A percentile compares a stretch with the other conserved stretches of the same genome.
Evolutionary conservation across 2,888 invertebrate species (phyloP).

Genomic region (Pharmacophagus antenor): DNA sequence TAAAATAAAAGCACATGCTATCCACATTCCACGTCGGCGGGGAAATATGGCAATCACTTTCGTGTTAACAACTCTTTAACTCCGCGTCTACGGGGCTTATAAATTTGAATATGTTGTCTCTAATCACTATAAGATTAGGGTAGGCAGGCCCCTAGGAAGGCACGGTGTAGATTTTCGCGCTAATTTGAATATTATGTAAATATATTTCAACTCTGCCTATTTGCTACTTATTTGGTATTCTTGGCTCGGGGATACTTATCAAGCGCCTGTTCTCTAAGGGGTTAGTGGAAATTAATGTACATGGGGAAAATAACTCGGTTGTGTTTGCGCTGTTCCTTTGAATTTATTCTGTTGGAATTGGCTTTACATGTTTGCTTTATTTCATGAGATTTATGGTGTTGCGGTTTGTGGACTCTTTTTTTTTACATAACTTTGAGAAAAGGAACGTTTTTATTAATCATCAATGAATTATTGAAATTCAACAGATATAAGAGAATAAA

Average conservation of each 20-base stretch:
- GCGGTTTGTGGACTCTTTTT: neutral
- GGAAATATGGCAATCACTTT: constrained; percentile 64
- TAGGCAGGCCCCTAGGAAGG: constrained; percentile 37
- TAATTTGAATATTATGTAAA: constrained; percentile 72
- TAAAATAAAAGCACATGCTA: constrained; percentile 27
- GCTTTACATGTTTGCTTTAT: constrained; percentile 18
- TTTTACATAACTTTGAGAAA: neutral
- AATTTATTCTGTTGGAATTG: constrained; percentile 17
- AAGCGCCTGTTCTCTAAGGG: constrained; percentile 25
- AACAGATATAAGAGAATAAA: no score
- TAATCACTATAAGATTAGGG: constrained; percentile 63
- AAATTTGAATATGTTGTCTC: constrained; percentile 65
- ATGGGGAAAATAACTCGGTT: constrained; percentile 22
- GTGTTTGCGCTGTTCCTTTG: constrained; percentile 16
- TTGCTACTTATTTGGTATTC: constrained; percentile 49
- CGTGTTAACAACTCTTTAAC: constrained; percentile 75
- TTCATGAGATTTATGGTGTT: constrained; percentile 12
- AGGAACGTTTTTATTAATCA: no score
- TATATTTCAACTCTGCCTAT: constrained; percentile 35
- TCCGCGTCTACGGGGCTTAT: constrained; percentile 48
- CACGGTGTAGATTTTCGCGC: constrained; percentile 56
- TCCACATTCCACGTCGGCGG: constrained; percentile 30
- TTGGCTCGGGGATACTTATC: constrained; percentile 48
- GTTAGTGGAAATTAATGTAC: constrained; percentile 26
- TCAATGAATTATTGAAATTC: no score